Percentiles rank a stretch among this genome's conserved stretches.
Evolutionary conservation across 2,113 vertebrate genomes (phyloP).

Genomic region (Lates calcarifer): DNA sequence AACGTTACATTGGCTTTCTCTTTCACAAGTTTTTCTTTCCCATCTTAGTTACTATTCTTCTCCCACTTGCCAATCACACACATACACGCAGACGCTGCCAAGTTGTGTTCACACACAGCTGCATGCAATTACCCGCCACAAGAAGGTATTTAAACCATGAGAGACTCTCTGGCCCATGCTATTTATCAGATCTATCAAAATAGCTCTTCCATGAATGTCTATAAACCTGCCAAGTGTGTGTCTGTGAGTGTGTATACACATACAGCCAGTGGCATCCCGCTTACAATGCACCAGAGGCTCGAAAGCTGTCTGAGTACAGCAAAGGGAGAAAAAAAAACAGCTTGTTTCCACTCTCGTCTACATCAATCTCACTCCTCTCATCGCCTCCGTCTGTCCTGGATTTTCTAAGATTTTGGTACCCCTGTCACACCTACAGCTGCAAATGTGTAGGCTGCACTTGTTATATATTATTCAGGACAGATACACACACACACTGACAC

Average conservation of each 20-base stretch:
- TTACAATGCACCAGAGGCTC: constrained; percentile 8
- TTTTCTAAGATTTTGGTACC: constrained; percentile 5
- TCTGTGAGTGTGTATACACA: constrained; percentile 11
- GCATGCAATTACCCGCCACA: constrained; percentile 78
- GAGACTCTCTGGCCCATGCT: constrained; percentile 54
- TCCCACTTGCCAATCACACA: constrained; percentile 47
- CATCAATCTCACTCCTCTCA: constrained; percentile 15
- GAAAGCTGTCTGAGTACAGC: constrained; percentile 15
- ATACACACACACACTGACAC: not conserved
- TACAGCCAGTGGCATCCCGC: constrained; percentile 1
- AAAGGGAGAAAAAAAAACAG: not conserved
- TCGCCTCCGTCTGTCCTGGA: constrained; percentile 1
- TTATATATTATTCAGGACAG: constrained; percentile 8
- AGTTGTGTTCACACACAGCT: constrained; percentile 76
- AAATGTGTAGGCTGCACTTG: not conserved
- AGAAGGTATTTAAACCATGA: constrained; percentile 75
- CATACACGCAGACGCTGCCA: constrained; percentile 41
- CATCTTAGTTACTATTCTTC: constrained; percentile 40
- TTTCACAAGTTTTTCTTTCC: constrained; percentile 45
- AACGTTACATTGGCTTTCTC: constrained; percentile 58
- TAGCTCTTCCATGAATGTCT: constrained; percentile 59
- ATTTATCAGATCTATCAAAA: constrained; percentile 76
- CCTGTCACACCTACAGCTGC: constrained; percentile 18
- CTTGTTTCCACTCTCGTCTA: constrained; percentile 15
- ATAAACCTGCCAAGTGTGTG: constrained; percentile 40